Evolutionary conservation across 2,888 invertebrate genomes (phyloP), one percentile per base, ranked within the genome.

Genomic region (Phasia obesa): DNA sequence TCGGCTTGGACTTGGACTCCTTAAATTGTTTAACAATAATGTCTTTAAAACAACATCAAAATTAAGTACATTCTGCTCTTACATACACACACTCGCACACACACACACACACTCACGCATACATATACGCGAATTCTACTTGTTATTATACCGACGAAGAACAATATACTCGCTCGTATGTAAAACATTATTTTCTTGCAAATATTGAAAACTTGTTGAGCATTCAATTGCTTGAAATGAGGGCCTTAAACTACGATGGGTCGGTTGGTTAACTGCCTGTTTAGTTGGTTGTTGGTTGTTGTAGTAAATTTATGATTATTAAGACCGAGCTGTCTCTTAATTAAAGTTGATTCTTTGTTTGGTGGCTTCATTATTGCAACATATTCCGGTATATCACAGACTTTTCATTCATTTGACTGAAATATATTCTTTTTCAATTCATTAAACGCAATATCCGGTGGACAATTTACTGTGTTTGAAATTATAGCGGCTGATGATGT

Each of bases 291-390:
- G 35, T 35, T 5, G 2, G 35, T 2, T 35, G 35, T 11, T 35
- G 35, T 35, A 55, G 25, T n/a, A 59, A 79, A 79, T 73, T 79
- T 79, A 79, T 79, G 73, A 73, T 73, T 79, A 59, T 79, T 79
- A 67, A 74, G 59, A 44, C 73, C 62, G 59, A 44, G 67, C 62
- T 80, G 79, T 67, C 67, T 80, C 73, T 80, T 80, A 74, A 74
- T 80, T 74, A 53, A 60, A 80, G 67, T 60, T 73, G 79, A 74
- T 67, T 67, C 62, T 49, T 21, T 21, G 62, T 64, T 38, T 67
- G 13, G 42, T 67, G 65, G 27, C 57, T 71, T 64, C 60, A 77
- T 69, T 77, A 69, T 47, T 44, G 51, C 44, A 17, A 38, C 27
- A 19, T 15, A n/a, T 17, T 35, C 53, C 27, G 13, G 17, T 21